These are phyloP conservation scores for Nomada fabriciana DNA, from an alignment of 2,888 invertebrate genomes.

Conservation along the genomic window DNA sequence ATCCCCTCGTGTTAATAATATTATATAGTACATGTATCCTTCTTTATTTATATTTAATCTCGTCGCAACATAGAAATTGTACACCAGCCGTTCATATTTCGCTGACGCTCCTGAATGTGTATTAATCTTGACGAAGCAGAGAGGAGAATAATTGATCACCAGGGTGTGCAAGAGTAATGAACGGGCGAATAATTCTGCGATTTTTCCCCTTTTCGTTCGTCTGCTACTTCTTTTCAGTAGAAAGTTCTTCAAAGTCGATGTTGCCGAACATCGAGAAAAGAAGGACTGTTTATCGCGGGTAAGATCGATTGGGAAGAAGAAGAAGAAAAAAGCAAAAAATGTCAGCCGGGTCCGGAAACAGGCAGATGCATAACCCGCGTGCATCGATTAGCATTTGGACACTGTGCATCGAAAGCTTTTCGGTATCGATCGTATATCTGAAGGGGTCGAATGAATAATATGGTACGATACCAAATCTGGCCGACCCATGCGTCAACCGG, in stretches of 20 bases:
- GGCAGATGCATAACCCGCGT: constrained; percentile 68
- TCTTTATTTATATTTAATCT: too few species aligned
- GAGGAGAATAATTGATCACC: too few species aligned
- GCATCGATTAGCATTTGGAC: constrained; percentile 67
- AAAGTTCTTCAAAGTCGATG: not conserved
- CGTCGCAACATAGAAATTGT: too few species aligned
- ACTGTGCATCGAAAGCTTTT: constrained; percentile 50
- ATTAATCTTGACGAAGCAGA: too few species aligned
- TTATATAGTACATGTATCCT: too few species aligned
- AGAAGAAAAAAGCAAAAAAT: constrained; percentile 6
- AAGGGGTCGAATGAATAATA: constrained; percentile 44
- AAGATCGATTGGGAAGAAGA: constrained; percentile 17
- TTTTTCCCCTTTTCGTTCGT: not conserved
- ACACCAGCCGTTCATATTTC: too few species aligned
- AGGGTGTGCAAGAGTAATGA: too few species aligned
- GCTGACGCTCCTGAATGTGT: too few species aligned
- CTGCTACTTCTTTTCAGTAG: not conserved
- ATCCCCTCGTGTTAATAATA: too few species aligned
- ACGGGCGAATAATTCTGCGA: too few species aligned
- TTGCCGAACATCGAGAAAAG: not conserved
- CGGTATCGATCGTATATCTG: constrained; percentile 60
- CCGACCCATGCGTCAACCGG: constrained; percentile 4
- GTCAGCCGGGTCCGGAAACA: constrained; percentile 21
- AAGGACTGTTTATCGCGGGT: constrained; percentile 49
- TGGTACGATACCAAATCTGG: constrained; percentile 33